phyloP scores from a whole-genome alignment of 2,113 vertebrate species.

The Colaptes auratus region DNA sequence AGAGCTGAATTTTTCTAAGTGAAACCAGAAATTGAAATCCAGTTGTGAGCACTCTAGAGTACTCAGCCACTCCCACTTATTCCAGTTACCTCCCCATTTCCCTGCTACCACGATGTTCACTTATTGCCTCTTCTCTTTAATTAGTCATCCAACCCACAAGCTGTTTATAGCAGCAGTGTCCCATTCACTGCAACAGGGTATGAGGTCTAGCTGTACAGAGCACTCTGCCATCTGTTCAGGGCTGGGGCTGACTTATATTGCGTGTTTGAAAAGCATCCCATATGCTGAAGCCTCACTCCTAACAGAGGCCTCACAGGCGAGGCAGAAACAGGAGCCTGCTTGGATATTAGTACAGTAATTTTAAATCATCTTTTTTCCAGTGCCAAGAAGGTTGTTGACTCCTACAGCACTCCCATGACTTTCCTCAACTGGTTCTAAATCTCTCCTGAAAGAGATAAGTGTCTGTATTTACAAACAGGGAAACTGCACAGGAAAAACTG shows the following conservation, averaged over 20 bases:
- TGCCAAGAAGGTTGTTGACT: neutral
- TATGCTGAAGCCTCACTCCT: neutral
- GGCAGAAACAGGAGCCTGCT: neutral
- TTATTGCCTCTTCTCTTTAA: neutral
- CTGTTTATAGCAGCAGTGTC: neutral
- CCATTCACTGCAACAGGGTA: neutral
- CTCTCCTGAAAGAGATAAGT: neutral
- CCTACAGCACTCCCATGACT: neutral
- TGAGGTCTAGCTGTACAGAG: neutral
- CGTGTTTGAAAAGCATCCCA: neutral
- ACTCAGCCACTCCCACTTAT: neutral
- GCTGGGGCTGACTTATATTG: neutral
- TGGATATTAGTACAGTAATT: neutral
- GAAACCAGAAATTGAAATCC: slow-evolving; percentile 23
- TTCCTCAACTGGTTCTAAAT: neutral
- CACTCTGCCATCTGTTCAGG: neutral
- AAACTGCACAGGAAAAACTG: neutral
- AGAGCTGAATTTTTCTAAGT: slow-evolving; percentile 5
- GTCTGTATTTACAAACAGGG: neutral
- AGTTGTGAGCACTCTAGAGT: neutral
- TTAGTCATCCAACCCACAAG: neutral
- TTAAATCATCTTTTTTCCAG: neutral
- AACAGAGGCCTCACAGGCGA: neutral
- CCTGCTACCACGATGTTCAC: neutral
- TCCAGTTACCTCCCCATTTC: neutral